Base-by-base conservation (phyloP, 2,888 invertebrate genomes). In the Archaeoteleia sp. region DNA sequence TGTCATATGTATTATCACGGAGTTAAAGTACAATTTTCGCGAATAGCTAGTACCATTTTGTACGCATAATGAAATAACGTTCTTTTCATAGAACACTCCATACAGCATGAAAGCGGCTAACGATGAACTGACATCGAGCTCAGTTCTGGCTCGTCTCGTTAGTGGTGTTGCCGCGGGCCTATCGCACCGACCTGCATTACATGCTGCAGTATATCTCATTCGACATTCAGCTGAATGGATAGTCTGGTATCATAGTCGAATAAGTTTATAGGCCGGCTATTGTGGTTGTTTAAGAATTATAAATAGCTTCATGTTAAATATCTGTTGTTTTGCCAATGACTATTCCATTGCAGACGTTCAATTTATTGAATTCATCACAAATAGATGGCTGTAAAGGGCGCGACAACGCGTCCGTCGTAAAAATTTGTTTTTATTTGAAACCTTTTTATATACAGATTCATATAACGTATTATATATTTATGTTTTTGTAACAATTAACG, bases 141-240 rank as follows among this genome's bases (percentile, higher is more conserved):
- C 43, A 32, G 58, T 54, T 53, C 62, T 58, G 62, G 43, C 62
- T 68, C 67, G 62, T 63, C 67, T 68, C 62, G 67, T 68, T 68
- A 68, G 62, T 68, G 67, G 54, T 32, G 67, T 68, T 68, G 67
- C 67, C 67, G 62, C 62, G 54, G 67, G 67, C 67, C 67, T 68
- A 68, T 68, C 67, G 63, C 67, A 23, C 67, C 57, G 58, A 62
- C 48, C 62, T 63, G 58, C 54, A 68, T 63, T 63, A 60, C 68
- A 58, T 39, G 62, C 54, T 63, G 54, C 58, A 63, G 58, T 54
- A 58, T 68, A 68, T 68, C 58, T 62, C 42, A 68, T 68, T 63
- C 62, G 63, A 45, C 63, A 51, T 68, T 49, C 49, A 40, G 29
- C 63, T 63, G 63, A 63, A 68, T 58, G 63, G 62, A 54, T 68